phyloP scores from a whole-genome alignment of 2,888 invertebrate species.

The Catotricha subobsoleta region DNA sequence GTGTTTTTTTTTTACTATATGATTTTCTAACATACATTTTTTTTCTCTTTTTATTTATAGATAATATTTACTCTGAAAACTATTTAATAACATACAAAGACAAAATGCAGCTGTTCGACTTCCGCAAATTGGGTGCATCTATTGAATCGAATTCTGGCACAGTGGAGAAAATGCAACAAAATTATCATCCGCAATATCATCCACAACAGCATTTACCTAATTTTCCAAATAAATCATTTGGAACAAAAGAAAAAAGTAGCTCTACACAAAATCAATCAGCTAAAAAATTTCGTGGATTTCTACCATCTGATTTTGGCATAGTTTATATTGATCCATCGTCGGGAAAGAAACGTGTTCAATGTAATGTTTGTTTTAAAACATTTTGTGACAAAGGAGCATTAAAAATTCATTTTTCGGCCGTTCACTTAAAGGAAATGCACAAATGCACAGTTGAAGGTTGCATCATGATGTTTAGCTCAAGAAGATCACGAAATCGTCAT shows the following conservation, averaged over 20 bases:
- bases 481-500: conserved; percentile 85
- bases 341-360: conserved; percentile 91
- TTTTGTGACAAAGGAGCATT: conserved; percentile 98
- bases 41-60: no score
- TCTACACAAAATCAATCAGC: background rate
- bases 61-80: no score
- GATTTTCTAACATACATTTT: no score
- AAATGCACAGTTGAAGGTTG: conserved; percentile 96
- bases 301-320: conserved; percentile 63
- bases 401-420: conserved; percentile 96
- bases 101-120: conserved; percentile 7
- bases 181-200: conserved; percentile 21
- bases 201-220: conserved; percentile 12
- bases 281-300: conserved; percentile 42
- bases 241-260: background rate
- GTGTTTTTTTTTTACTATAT: no score
- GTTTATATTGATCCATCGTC: conserved; percentile 80
- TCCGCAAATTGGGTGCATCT: conserved; percentile 8
- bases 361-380: conserved; percentile 92
- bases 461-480: conserved; percentile 95
- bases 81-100: background rate
- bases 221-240: background rate
- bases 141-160: conserved; percentile 4
- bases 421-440: conserved; percentile 96
- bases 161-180: conserved; percentile 12